Base-by-base conservation (phyloP, 2,888 invertebrate species). In the Pseudolycoriella hygida region DNA sequence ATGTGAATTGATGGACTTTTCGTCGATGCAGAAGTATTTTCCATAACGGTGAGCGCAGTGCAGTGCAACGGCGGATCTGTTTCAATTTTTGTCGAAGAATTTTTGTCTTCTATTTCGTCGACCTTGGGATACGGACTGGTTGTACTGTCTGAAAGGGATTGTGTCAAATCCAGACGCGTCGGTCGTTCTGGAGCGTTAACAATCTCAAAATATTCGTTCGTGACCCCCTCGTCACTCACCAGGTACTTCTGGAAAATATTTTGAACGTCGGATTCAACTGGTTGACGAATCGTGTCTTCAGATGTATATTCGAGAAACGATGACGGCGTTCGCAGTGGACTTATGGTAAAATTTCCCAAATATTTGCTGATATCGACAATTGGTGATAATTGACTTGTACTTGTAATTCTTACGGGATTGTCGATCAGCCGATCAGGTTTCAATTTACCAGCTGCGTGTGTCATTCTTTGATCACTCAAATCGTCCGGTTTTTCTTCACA, bases 1-100 rank as follows among this genome's bases (percentile, higher is more conserved):
- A 49, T 18, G 60, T 61, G 67, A 46, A 68, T 69, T 32, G 69
- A 66, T 55, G 69, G 59, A 58, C 68, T 68, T 57, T 6, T 20
- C 17, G 31, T 19, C 14, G 10, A 14, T 15, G 17, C 8, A 8
- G 38, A 17, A 3, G 17, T 15, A 11, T 6, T 15, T 38, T 15
- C 38, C 8, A 20, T 43, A 40, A 20, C 20, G 20, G 37, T 15
- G 19, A 43, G 17, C n/a, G n/a, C n/a, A n/a, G n/a, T 25, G 25
- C 8, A 25, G 8, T 25, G 25, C 5, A 25, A 4, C 25, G 25
- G 4, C 25, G 25, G 8, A 4, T 25, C 25, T 6, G 4, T 8
- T 6, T 6, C 25, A 8, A 25, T 25, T 25, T 25, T 8, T 4
- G 25, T 25, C 25, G 8, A 25, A 25, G 25, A 25, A 8, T 6